These are phyloP conservation scores for Palythoa grandiflora DNA, from an alignment of 92 coral and sea anemone species.

Conservation along the genomic window DNA sequence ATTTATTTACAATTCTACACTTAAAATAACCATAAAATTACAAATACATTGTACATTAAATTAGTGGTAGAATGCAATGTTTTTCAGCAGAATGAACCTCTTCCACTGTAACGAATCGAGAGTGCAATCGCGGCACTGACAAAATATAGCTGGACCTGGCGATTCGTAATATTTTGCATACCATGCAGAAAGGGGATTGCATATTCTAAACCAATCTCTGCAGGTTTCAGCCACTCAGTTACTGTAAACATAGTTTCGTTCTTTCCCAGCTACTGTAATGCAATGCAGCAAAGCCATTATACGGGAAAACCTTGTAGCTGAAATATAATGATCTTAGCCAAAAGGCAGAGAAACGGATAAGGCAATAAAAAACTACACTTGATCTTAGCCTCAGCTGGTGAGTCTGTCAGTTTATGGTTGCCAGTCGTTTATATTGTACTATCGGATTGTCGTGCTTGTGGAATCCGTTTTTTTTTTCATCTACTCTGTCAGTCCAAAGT, in stretches of 20 bases:
- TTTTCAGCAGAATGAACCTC: not conserved
- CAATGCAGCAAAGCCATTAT: slow-evolving; percentile 14
- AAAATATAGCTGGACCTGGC: slow-evolving; percentile 30
- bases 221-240: not conserved
- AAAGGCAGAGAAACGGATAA: too few species aligned
- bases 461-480: too few species aligned
- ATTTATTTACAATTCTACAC: not conserved
- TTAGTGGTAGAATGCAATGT: not conserved
- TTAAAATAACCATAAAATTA: not conserved
- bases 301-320: not conserved
- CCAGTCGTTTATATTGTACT: too few species aligned
- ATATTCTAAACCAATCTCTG: not conserved
- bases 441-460: too few species aligned
- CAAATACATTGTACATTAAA: not conserved
- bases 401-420: too few species aligned
- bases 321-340: not conserved
- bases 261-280: not conserved
- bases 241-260: not conserved
- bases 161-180: slow-evolving; percentile 28
- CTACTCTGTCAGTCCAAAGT: too few species aligned
- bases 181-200: slow-evolving; percentile 23
- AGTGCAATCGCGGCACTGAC: slow-evolving; percentile 29
- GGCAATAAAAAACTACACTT: too few species aligned
- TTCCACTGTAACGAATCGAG: slow-evolving; percentile 8
- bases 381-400: too few species aligned